These are phyloP conservation scores for Endotricha flammealis DNA, from an alignment of 2,888 invertebrate species.

Conservation along the genomic window DNA sequence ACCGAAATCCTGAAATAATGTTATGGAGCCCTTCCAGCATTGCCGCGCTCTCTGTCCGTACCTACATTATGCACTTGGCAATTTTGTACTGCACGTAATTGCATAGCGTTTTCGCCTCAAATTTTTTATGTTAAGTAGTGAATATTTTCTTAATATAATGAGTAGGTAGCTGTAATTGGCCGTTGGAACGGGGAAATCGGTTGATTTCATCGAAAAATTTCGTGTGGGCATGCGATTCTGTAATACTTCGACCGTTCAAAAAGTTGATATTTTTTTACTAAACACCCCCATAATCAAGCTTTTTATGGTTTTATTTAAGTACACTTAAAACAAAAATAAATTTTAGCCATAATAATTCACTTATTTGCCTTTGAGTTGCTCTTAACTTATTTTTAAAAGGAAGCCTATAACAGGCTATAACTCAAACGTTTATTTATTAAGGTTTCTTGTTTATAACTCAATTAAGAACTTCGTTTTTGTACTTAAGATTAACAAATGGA, in stretches of 20 bases:
- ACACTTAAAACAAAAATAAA: neutral
- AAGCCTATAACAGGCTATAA: neutral
- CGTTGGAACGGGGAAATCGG: conserved; percentile 33
- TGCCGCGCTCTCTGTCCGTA: conserved; percentile 16
- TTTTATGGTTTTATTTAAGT: neutral
- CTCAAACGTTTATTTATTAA: neutral
- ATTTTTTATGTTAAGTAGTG: conserved; percentile 59
- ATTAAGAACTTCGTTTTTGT: too few species aligned
- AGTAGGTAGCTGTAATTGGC: conserved; percentile 47
- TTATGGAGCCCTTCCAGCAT: conserved; percentile 36
- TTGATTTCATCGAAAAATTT: conserved; percentile 33
- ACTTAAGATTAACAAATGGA: too few species aligned
- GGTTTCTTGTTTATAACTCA: too few species aligned
- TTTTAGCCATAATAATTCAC: neutral
- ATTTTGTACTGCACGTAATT: conserved; percentile 59
- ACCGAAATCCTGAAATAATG: too few species aligned
- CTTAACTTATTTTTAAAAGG: neutral
- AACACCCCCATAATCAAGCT: neutral
- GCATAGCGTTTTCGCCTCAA: conserved; percentile 51
- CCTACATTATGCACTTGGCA: conserved; percentile 47
- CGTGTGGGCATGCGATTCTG: conserved; percentile 20
- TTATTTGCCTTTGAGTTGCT: neutral
- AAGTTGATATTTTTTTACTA: neutral
- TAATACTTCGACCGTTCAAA: conserved; percentile 1
- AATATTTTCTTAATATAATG: conserved; percentile 63